A percentile compares a stretch with the other conserved stretches of the same genome.
phyloP scores from a whole-genome alignment of 2,113 vertebrate species.

The Budorcas taxicolor region DNA sequence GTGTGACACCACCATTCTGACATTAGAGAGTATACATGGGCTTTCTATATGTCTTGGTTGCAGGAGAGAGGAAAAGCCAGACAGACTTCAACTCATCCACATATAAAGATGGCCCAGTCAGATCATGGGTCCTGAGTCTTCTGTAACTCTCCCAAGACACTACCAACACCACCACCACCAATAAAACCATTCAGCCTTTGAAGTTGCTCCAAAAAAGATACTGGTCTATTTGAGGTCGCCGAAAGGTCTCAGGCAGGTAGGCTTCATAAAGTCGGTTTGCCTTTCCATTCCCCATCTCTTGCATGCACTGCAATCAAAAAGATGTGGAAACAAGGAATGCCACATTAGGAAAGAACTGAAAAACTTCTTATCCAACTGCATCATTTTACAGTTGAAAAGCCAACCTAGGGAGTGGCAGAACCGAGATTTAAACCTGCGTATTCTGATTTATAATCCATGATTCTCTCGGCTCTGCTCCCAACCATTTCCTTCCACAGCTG shows the following conservation, averaged over 20 bases:
- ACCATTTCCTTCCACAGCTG: neutral
- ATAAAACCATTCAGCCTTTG: neutral
- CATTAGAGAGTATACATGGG: neutral
- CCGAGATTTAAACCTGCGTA: neutral
- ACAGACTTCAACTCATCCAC: neutral
- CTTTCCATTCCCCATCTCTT: conserved; percentile 98
- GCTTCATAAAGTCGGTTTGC: conserved; percentile 96
- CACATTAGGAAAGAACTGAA: neutral
- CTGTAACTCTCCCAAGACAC: neutral
- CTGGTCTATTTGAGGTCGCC: conserved; percentile 94
- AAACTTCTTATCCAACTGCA: neutral
- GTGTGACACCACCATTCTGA: neutral
- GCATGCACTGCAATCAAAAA: conserved; percentile 87
- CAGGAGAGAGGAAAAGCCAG: neutral
- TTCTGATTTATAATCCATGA: neutral
- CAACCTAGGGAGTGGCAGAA: neutral
- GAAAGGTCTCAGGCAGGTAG: conserved; percentile 94
- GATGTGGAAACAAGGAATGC: neutral
- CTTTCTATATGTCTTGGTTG: neutral
- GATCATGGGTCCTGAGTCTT: neutral
- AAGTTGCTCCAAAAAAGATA: conserved; percentile 79
- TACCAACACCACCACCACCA: neutral
- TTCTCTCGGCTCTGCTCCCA: neutral
- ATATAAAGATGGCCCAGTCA: neutral
- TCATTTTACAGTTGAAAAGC: neutral